Evolutionary conservation across 2,113 vertebrate species (phyloP).

Genomic region (Fregata magnificens): DNA sequence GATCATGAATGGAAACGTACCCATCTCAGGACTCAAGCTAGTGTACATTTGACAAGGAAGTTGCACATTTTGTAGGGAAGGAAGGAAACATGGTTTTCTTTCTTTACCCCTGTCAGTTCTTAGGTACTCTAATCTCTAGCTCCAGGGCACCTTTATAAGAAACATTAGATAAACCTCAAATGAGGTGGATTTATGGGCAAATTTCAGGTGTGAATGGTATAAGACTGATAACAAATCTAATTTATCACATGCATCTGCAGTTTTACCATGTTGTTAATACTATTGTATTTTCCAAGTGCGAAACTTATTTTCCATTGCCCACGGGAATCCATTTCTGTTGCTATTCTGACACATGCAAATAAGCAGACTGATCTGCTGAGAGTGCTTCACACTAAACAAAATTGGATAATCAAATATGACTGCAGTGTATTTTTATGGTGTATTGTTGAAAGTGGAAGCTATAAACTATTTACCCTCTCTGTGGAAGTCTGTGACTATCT

Average conservation of each 20-base stretch:
- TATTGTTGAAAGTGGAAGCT: slow-evolving; percentile 49
- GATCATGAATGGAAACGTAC: neutral
- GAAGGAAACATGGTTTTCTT: neutral
- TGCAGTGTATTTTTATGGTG: slow-evolving; percentile 34
- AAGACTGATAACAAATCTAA: slow-evolving; percentile 7
- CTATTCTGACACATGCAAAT: neutral
- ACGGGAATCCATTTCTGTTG: neutral
- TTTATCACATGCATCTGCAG: neutral
- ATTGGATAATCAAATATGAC: slow-evolving; percentile 39
- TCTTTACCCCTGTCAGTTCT: neutral
- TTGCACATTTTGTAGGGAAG: neutral
- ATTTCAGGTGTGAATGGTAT: neutral
- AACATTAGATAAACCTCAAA: slow-evolving; percentile 22
- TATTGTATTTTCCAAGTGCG: slow-evolving; percentile 11
- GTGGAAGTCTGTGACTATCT: neutral
- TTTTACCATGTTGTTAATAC: slow-evolving; percentile 3
- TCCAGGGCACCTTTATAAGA: neutral
- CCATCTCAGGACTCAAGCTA: neutral
- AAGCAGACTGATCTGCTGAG: neutral
- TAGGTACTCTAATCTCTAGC: neutral
- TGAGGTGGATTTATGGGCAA: slow-evolving; percentile 21
- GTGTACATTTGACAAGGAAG: neutral
- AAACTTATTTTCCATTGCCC: slow-evolving; percentile 8
- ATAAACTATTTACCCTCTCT: slow-evolving; percentile 39
- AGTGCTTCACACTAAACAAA: neutral